Conservation (phyloP, 2,797 vertebrate genomes). For the Paratrypauchen microcephalus region DNA sequence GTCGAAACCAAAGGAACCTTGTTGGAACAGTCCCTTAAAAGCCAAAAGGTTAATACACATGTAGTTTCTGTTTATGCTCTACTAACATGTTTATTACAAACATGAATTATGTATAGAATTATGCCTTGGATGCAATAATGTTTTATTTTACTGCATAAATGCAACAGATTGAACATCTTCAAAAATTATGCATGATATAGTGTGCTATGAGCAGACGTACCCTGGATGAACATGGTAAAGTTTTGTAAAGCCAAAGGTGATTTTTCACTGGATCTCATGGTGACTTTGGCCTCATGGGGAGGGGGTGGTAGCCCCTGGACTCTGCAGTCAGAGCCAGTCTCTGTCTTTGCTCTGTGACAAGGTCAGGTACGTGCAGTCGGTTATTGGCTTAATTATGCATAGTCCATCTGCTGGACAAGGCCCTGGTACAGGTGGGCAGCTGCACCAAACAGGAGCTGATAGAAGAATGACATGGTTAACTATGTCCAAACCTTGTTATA, state of each 20-base stretch:
- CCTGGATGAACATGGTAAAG: neutral
- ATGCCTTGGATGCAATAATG: too few relatives aligned
- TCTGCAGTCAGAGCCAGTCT: slow-evolving; percentile 2
- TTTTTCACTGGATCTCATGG: neutral
- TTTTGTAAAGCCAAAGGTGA: neutral
- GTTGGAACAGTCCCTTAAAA: too few relatives aligned
- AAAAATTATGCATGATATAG: neutral
- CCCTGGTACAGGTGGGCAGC: slow-evolving; percentile 56
- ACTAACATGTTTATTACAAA: neutral
- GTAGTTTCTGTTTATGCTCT: neutral
- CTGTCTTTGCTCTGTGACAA: slow-evolving; percentile 35
- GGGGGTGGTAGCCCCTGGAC: slow-evolving; percentile 49
- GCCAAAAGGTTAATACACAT: neutral
- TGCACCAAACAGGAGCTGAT: slow-evolving; percentile 42
- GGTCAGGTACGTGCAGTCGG: slow-evolving; percentile 61
- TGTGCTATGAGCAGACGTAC: neutral
- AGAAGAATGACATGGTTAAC: slow-evolving; percentile 43
- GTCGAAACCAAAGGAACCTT: too few relatives aligned
- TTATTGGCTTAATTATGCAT: slow-evolving; percentile 72
- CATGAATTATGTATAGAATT: neutral
- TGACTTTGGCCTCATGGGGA: slow-evolving; percentile 30
- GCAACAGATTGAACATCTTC: too few relatives aligned
- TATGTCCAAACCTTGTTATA: slow-evolving; percentile 20
- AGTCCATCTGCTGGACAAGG: slow-evolving; percentile 56
- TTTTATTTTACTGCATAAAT: too few relatives aligned